Percentiles rank a stretch among this genome's conserved stretches.
These are phyloP conservation scores for Apomyelois bistriatella DNA, from an alignment of 2,888 invertebrate species.

Conservation along the genomic window DNA sequence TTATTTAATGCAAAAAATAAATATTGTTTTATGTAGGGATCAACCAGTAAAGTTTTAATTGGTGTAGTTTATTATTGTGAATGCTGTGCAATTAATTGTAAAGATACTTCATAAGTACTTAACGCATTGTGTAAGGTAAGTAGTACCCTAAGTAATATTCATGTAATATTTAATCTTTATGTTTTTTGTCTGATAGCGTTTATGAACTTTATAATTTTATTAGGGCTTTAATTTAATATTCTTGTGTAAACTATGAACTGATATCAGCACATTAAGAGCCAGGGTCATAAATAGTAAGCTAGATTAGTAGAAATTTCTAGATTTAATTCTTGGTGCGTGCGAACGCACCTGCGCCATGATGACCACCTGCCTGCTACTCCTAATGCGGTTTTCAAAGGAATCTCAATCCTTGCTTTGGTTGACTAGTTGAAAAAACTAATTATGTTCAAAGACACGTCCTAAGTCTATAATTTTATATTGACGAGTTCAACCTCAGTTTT, in stretches of 20 bases:
- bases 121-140: too few relatives aligned
- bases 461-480: too few relatives aligned
- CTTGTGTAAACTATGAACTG: constrained; percentile 9
- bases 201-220: background rate
- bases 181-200: background rate
- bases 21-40: too few relatives aligned
- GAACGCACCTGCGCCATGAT: constrained; percentile 48
- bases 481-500: background rate
- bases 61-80: too few relatives aligned
- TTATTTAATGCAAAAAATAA: too few relatives aligned
- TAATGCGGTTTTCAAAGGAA: constrained; percentile 40
- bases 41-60: too few relatives aligned
- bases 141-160: too few relatives aligned
- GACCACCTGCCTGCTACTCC: constrained; percentile 52
- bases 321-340: constrained; percentile 49
- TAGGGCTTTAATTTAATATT: background rate
- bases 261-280: constrained; percentile 13
- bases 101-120: too few relatives aligned
- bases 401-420: constrained; percentile 29
- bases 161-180: background rate
- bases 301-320: constrained; percentile 47
- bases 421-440: constrained; percentile 15
- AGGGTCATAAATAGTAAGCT: constrained; percentile 22
- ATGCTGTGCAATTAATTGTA: too few relatives aligned
- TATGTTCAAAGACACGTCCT: background rate